phyloP scores from a whole-genome alignment of 2,113 vertebrate species.

The Misgurnus mizolepis region DNA sequence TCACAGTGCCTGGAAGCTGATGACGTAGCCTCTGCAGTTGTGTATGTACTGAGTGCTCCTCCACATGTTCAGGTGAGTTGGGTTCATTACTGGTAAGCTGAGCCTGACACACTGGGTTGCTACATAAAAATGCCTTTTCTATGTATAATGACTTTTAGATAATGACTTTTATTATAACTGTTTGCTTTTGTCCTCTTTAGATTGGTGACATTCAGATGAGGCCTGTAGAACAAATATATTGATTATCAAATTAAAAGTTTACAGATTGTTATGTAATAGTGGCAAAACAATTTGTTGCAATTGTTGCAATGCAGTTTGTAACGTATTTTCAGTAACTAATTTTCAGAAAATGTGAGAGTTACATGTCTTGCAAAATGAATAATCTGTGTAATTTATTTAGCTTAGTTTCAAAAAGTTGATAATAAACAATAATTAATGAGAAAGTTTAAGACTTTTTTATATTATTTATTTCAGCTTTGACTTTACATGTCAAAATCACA shows the following conservation, averaged over 20 bases:
- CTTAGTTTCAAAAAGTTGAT: no score
- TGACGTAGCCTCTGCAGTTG: slow-evolving; percentile 79
- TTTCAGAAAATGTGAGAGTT: no score
- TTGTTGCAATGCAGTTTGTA: neutral
- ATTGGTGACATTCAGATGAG: slow-evolving; percentile 86
- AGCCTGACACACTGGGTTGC: no score
- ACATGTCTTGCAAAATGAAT: no score
- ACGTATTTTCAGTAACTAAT: no score
- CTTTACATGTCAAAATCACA: no score
- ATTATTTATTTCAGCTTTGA: no score
- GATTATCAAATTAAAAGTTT: neutral
- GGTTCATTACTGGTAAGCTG: no score
- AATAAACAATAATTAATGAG: no score
- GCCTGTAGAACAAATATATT: slow-evolving; percentile 71
- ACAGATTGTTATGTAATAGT: neutral
- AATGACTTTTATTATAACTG: neutral
- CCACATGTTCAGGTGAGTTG: slow-evolving; percentile 81
- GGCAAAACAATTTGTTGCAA: neutral
- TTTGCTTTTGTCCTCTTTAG: slow-evolving; percentile 65
- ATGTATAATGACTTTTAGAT: neutral
- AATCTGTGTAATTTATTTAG: no score
- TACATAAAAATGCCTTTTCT: slow-evolving; percentile 38
- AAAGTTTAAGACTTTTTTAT: no score
- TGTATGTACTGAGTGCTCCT: slow-evolving; percentile 79
- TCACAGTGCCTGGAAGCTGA: slow-evolving; percentile 80